phyloP scores from a whole-genome alignment of 2,888 invertebrate species.

The Digitonthophagus gazella region DNA sequence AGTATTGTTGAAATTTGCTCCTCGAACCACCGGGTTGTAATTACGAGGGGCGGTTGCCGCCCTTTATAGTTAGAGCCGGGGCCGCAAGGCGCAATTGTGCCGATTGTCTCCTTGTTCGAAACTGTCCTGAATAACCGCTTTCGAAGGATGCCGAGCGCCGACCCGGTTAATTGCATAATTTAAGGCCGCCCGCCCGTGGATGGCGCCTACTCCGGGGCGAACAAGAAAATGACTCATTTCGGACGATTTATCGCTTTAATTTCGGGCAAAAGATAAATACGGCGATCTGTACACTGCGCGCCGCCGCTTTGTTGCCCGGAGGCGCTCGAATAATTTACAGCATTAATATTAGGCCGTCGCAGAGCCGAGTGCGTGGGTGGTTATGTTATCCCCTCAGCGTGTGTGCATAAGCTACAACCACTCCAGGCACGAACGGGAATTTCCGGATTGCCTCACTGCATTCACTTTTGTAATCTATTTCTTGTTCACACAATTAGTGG shows the following conservation, averaged over 20 bases:
- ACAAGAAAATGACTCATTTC: slow-evolving; percentile 27
- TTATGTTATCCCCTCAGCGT: not conserved
- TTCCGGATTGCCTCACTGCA: too few species aligned
- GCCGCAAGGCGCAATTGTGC: not conserved
- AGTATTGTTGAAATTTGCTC: not conserved
- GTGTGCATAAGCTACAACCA: not conserved
- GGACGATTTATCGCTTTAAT: slow-evolving; percentile 31
- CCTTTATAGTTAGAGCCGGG: not conserved
- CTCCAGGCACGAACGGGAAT: too few species aligned
- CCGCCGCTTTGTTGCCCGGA: slow-evolving; percentile 24
- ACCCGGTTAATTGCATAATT: slow-evolving; percentile 40
- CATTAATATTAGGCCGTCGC: slow-evolving; percentile 29
- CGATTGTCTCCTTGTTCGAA: not conserved
- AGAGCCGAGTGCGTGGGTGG: not conserved
- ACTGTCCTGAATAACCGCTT: not conserved
- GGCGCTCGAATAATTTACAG: slow-evolving; percentile 26
- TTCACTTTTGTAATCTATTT: too few species aligned
- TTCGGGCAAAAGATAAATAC: slow-evolving; percentile 17
- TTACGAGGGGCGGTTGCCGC: not conserved
- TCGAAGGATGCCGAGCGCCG: not conserved
- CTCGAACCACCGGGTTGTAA: not conserved
- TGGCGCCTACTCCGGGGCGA: not conserved
- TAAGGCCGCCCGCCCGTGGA: slow-evolving; percentile 31
- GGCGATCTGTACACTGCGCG: slow-evolving; percentile 27
- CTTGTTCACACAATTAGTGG: too few species aligned